Base-by-base conservation (phyloP, 30 jellyfish, hydroid and myxozoan genomes). In the Cassiopea xamachana region DNA sequence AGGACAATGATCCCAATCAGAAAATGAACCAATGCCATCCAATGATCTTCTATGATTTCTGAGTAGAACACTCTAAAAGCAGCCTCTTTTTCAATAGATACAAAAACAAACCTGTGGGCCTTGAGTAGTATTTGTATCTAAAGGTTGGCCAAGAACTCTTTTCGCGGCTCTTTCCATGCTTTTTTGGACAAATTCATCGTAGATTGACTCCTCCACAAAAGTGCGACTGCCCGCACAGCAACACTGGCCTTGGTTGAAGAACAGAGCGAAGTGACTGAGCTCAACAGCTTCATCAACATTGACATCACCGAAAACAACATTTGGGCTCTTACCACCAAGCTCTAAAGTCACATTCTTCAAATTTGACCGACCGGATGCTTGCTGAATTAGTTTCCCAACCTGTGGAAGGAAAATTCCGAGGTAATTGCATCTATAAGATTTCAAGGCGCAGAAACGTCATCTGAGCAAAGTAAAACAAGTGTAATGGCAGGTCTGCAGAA, bases 181-280 rank as follows among this genome's bases (percentile, higher is more conserved):
- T 55, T 82, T 97, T 17, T 85, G 77, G 19, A 92, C 98, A 79
- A 96, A 96, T 70, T 92, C 98, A 67, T 96, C 99, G 78, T 96
- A 96, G 51, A 96, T 86, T 14, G 98, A 71, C 70, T 96, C 99
- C 45, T 96, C 94, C 4, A 96, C 99, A 75, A 91, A 96, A 0
- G 95, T 90, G 39, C 99, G 94, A 51, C 94, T 87, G 48, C 97
- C 99, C 46, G 98, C 98, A 74, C 95, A 82, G 82, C 99, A 96
- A 80, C 97, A 87, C 78, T 96, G 99, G 67, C 99, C 99, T 81
- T 86, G 94, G 94, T 96, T 96, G 96, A 89, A 88, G 78, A 96
- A 96, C 94, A 91, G 67, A 49, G 98, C 99, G 79, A 87, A 83
- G 69, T 91, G 98, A 71, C 97, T 69, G 75, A 70, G 8, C 77